Percentiles rank a stretch among this genome's conserved stretches.
These are phyloP conservation scores for Ceyx cyanopectus DNA, from an alignment of 2,113 vertebrate genomes.

Conservation along the genomic window DNA sequence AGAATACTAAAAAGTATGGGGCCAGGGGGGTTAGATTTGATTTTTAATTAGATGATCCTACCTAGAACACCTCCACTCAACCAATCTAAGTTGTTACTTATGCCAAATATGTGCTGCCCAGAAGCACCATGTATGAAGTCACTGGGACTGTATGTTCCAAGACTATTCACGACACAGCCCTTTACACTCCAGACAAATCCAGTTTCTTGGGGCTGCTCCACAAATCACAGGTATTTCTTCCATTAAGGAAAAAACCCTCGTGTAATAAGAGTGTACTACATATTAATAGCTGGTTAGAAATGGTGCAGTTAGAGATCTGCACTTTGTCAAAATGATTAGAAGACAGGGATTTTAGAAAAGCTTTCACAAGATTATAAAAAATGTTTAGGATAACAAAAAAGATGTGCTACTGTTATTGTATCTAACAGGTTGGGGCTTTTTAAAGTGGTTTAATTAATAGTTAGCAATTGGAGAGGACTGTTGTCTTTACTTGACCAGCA, in stretches of 20 bases:
- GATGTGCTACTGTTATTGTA: neutral
- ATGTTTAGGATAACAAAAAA: neutral
- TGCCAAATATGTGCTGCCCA: too few species aligned
- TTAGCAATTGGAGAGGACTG: neutral
- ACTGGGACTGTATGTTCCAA: neutral
- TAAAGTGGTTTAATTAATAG: neutral
- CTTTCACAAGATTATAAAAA: neutral
- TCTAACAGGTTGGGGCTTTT: rapidly evolving
- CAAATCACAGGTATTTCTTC: rapidly evolving
- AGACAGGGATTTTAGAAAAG: neutral
- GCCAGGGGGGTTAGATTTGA: too few species aligned
- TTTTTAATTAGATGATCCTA: too few species aligned
- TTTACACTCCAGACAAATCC: neutral
- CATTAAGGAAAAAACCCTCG: neutral
- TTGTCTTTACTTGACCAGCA: neutral
- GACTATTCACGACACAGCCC: neutral
- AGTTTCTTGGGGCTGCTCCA: neutral
- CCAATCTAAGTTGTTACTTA: too few species aligned
- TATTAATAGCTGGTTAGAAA: neutral
- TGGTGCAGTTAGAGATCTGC: neutral
- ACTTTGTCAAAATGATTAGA: neutral
- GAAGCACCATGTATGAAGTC: too few species aligned
- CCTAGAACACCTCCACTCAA: too few species aligned
- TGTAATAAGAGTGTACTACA: neutral
- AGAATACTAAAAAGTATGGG: too few species aligned